Evolutionary conservation across 2,797 vertebrate species (phyloP), one percentile per base, ranked within the genome.

Genomic region (Sylvia borin): DNA sequence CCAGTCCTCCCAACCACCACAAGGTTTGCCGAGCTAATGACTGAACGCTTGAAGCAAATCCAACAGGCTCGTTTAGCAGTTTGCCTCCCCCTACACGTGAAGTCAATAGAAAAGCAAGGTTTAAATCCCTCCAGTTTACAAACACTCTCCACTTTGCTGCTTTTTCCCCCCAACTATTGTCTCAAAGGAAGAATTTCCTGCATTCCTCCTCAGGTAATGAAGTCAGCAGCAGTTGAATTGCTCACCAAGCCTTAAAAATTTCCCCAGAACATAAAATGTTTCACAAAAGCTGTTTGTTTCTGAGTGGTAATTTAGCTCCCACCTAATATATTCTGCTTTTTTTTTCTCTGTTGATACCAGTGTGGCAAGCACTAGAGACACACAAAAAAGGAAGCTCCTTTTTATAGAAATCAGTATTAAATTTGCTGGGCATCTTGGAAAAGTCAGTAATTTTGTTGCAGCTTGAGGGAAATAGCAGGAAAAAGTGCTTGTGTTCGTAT

Each of bases 121-220:
- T 82, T 45, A 61, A 87, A 29, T 67, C 20, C 32, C 51, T 65
- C 11, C 16, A 15, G 50, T 85, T 79, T 61, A 9, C 58, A 72
- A 53, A 78, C 29, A 31, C 15, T 0, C 24, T 71, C 16, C 3
- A 6, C 32, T 75, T 58, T 2, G 6, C 47, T 25, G 17, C 31
- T 17, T 12, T 2, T 0, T 1, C 1, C 26, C 5, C 3, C 7
- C 13, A 29, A 19, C 11, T 36, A 0, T 17, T n/a, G 36, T 79
- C 11, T 70, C 34, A 22, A 11, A 42, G 64, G 42, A 38, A n/a
- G 26, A 54, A 53, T 36, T 66, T 42, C 36, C 48, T 76, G 6
- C 12, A 1, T 48, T 84, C 65, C 88, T 88, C 51, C 43, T 70
- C 40, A 45, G 29, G 26, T 40, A 51, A 36, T 58, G 64, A 84